These are phyloP conservation scores for Serranus cabrilla DNA, from an alignment of 2,797 vertebrate genomes.

Conservation along the genomic window DNA sequence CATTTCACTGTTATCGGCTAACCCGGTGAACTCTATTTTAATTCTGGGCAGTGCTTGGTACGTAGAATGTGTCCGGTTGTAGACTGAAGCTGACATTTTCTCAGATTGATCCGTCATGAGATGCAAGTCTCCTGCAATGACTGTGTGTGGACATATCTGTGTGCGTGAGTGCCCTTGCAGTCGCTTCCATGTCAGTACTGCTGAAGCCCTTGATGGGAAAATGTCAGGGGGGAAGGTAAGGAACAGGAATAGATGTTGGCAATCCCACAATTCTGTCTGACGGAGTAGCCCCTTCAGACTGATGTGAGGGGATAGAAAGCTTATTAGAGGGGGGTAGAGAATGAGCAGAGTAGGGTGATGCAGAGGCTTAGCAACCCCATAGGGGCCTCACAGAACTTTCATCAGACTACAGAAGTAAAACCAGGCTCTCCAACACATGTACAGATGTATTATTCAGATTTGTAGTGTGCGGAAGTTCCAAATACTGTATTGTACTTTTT, in stretches of 20 bases:
- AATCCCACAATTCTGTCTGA: constrained; percentile 26
- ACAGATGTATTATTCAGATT: not conserved
- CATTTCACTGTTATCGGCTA: constrained; percentile 13
- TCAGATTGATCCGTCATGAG: constrained; percentile 21
- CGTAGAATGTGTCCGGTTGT: not conserved
- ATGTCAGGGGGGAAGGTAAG: constrained; percentile 41
- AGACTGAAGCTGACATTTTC: constrained; percentile 46
- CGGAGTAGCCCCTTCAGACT: constrained; percentile 12
- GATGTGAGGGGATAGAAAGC: constrained; percentile 16
- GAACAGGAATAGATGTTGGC: constrained; percentile 34
- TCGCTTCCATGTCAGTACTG: constrained; percentile 18
- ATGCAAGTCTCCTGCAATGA: constrained; percentile 27
- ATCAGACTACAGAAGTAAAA: constrained; percentile 2
- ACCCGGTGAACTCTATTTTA: constrained; percentile 29
- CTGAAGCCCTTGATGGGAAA: constrained; percentile 50
- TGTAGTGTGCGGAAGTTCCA: not conserved
- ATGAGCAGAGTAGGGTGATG: constrained; percentile 11
- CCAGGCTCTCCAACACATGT: not conserved
- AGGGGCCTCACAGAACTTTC: not conserved
- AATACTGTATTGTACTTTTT: not conserved
- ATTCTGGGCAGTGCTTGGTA: constrained; percentile 11
- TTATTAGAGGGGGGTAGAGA: constrained; percentile 1
- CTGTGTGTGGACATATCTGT: not conserved
- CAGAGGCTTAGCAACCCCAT: not conserved
- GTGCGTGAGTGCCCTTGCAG: constrained; percentile 2